phyloP scores from a whole-genome alignment of 2,113 vertebrate species.

The Panthera uncia region DNA sequence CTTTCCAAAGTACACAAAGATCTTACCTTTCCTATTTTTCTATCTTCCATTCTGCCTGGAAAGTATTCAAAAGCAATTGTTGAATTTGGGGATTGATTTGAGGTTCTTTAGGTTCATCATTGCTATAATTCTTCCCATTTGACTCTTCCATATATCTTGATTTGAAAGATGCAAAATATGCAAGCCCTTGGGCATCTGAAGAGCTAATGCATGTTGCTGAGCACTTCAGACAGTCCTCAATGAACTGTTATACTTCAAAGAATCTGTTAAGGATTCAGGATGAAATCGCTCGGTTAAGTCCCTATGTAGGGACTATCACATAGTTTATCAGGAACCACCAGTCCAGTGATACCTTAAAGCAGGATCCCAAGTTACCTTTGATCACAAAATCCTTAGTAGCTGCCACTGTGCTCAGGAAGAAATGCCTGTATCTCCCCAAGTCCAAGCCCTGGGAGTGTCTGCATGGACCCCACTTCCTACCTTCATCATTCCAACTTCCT shows the following conservation, averaged over 20 bases:
- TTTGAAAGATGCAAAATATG: conserved; percentile 43
- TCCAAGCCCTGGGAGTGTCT: not conserved
- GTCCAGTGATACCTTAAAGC: conserved; percentile 44
- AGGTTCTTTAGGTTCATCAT: not conserved
- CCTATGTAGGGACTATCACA: conserved; percentile 34
- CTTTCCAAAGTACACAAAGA: not conserved
- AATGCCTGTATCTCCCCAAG: not conserved
- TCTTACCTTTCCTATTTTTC: not conserved
- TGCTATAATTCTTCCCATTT: not conserved
- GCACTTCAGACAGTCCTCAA: conserved; percentile 22
- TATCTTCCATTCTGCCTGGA: not conserved
- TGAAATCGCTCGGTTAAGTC: conserved; percentile 39
- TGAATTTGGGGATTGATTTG: not conserved
- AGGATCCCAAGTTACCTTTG: conserved; percentile 50
- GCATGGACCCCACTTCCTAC: not conserved
- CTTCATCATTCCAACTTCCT: not conserved
- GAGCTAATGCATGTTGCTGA: conserved; percentile 34
- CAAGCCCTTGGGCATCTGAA: not conserved
- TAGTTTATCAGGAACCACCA: conserved; percentile 8
- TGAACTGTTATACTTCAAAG: conserved; percentile 63
- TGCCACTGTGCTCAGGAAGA: not conserved
- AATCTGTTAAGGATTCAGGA: conserved; percentile 57
- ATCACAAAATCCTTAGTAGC: conserved; percentile 20
- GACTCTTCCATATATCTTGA: not conserved
- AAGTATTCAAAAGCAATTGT: conserved; percentile 12